Conservation (phyloP, 2,888 invertebrate genomes). For the Spisula subtruncata region DNA sequence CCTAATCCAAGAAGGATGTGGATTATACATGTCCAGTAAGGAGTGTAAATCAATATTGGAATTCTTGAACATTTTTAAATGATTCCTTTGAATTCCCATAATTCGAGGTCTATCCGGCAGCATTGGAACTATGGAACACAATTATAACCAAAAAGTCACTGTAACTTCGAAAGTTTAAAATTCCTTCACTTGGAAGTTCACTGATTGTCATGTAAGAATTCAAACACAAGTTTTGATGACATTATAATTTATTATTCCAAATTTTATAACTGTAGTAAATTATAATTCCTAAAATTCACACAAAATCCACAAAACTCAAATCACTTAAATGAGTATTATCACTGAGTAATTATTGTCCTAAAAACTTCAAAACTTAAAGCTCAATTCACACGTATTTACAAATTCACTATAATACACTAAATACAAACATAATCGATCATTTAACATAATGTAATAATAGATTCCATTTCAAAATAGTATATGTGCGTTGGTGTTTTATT, state of each 20-base stretch:
- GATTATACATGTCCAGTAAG: slow-evolving; percentile 59
- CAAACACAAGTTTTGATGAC: too few species aligned
- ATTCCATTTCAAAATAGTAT: neutral
- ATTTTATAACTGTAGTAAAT: too few species aligned
- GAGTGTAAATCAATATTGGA: slow-evolving; percentile 50
- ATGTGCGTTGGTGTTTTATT: neutral
- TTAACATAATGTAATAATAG: neutral
- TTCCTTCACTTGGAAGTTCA: too few species aligned
- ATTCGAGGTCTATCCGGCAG: neutral
- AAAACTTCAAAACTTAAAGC: too few species aligned
- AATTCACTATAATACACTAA: neutral
- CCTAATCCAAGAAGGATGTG: slow-evolving; percentile 57
- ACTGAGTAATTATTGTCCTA: too few species aligned
- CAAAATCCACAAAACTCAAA: too few species aligned
- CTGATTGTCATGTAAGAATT: too few species aligned
- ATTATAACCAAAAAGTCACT: neutral
- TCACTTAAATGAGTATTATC: too few species aligned
- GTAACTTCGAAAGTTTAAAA: too few species aligned
- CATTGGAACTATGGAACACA: neutral
- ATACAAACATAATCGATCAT: neutral
- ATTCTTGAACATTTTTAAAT: slow-evolving; percentile 51
- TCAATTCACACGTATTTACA: neutral
- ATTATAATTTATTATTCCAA: too few species aligned
- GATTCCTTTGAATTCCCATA: slow-evolving; percentile 36
- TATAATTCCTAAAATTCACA: too few species aligned